Evolutionary conservation across 2,113 vertebrate species (phyloP).

Genomic region (Herpetotheres cachinnans): DNA sequence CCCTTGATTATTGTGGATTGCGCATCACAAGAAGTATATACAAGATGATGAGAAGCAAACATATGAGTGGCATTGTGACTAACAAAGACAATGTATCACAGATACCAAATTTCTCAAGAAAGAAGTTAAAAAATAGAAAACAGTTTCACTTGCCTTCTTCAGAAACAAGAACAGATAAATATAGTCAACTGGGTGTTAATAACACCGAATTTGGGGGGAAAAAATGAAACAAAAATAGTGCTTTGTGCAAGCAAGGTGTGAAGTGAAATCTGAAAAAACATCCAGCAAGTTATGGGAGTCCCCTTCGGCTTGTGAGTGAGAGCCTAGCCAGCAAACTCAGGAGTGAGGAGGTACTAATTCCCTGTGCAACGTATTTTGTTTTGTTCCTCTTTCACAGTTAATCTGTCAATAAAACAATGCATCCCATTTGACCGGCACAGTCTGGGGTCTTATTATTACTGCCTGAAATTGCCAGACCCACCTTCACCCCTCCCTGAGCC

Average conservation of each 20-base stretch:
- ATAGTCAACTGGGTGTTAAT: background rate
- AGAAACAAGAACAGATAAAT: background rate
- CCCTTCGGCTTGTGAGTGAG: background rate
- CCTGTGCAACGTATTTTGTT: background rate
- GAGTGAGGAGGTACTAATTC: background rate
- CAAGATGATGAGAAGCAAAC: background rate
- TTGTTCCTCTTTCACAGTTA: background rate
- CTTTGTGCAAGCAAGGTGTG: background rate
- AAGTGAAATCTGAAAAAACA: background rate
- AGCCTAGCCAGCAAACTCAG: background rate
- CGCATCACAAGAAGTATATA: background rate
- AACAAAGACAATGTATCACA: background rate
- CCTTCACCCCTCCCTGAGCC: background rate
- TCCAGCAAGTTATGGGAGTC: background rate
- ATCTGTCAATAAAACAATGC: background rate
- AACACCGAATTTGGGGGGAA: background rate
- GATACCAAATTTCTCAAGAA: background rate
- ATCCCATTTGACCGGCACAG: background rate
- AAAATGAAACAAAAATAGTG: background rate
- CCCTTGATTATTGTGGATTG: background rate
- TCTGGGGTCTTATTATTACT: background rate
- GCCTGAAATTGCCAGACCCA: background rate
- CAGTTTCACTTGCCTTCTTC: background rate
- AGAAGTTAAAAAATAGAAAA: background rate
- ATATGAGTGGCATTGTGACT: background rate